phyloP scores from a whole-genome alignment of 2,113 vertebrate genomes.

The Hippocampus abdominalis region DNA sequence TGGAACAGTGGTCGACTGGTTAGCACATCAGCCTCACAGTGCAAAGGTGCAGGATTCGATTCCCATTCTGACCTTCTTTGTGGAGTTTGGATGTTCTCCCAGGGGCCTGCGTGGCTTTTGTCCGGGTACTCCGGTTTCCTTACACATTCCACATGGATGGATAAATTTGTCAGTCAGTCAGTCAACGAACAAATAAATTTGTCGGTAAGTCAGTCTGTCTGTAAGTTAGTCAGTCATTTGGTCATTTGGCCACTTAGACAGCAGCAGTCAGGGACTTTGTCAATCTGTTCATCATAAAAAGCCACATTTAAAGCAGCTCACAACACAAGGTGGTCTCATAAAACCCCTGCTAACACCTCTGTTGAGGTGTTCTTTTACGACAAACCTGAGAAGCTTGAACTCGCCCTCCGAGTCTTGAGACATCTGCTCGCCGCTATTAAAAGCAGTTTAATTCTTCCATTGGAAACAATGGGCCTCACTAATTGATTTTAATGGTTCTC shows the following conservation, averaged over 20 bases:
- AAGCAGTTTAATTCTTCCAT: conserved; percentile 78
- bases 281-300: too few relatives aligned
- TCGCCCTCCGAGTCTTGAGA: conserved; percentile 74
- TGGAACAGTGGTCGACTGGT: too few relatives aligned
- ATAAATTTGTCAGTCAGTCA: not conserved
- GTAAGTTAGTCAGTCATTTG: not conserved
- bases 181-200: not conserved
- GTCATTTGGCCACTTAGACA: not conserved
- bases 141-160: too few relatives aligned
- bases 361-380: not conserved
- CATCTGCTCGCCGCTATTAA: conserved; percentile 31
- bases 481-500: conserved; percentile 99
- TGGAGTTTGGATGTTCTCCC: too few relatives aligned
- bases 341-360: not conserved
- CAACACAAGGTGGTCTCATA: not conserved
- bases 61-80: too few relatives aligned
- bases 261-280: too few relatives aligned
- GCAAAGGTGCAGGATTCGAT: too few relatives aligned
- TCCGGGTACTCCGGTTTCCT: too few relatives aligned
- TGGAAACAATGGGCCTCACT: conserved; percentile 83
- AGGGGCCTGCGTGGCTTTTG: too few relatives aligned
- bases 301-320: not conserved
- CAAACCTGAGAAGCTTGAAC: conserved; percentile 65
- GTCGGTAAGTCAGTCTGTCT: not conserved
- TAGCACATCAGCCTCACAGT: too few relatives aligned